Conservation (phyloP, 1,140 invertebrate species). For the Cryptotermes secundus region DNA sequence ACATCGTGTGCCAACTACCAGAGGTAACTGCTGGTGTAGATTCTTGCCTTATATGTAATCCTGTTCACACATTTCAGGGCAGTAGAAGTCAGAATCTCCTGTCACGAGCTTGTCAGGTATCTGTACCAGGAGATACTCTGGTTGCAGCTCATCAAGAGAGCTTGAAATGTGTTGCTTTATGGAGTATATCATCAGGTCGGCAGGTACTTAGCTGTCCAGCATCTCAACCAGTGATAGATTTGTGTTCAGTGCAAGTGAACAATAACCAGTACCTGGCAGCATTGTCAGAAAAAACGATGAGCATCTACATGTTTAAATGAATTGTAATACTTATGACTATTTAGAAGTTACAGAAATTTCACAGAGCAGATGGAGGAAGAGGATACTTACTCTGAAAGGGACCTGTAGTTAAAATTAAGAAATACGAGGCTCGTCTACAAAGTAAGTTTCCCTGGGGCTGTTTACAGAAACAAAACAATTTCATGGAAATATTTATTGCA, state of each 20-base stretch:
- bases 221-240: constrained; percentile 63
- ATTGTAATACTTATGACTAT: constrained; percentile 49
- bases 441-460: too few relatives aligned
- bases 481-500: too few relatives aligned
- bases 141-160: constrained; percentile 68
- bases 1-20: constrained; percentile 58
- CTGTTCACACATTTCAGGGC: constrained; percentile 61
- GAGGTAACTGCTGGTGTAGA: constrained; percentile 46
- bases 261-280: constrained; percentile 58
- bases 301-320: constrained; percentile 67
- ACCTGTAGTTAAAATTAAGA: too few relatives aligned
- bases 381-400: too few relatives aligned
- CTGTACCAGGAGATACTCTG: constrained; percentile 53
- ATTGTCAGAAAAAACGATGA: constrained; percentile 62
- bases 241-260: constrained; percentile 56
- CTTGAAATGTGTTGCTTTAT: constrained; percentile 59
- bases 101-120: constrained; percentile 59
- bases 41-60: constrained; percentile 50
- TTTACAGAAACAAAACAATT: too few relatives aligned
- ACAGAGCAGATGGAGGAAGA: too few relatives aligned
- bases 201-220: constrained; percentile 58
- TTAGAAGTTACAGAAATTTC: too few relatives aligned
- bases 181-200: constrained; percentile 62
- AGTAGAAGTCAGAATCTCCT: constrained; percentile 62
- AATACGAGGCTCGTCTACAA: too few relatives aligned